phyloP scores from a whole-genome alignment of 1,140 invertebrate species.

The Anoplophora glabripennis region DNA sequence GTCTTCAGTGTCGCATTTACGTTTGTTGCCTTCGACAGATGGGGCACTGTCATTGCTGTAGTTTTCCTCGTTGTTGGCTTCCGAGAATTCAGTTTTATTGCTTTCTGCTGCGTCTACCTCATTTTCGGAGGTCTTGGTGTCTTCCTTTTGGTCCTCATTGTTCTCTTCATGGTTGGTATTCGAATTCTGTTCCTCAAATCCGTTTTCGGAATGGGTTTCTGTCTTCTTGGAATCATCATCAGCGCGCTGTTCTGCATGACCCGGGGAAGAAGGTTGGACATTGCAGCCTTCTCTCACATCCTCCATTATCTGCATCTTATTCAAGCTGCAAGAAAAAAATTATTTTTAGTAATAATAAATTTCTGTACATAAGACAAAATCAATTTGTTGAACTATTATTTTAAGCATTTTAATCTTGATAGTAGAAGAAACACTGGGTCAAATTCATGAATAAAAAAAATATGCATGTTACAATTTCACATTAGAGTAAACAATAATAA shows the following conservation, averaged over 20 bases:
- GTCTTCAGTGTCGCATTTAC: constrained; percentile 38
- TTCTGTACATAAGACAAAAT: not conserved
- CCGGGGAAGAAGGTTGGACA: constrained; percentile 44
- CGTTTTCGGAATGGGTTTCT: constrained; percentile 20
- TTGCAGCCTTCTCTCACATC: constrained; percentile 45
- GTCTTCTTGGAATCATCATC: constrained; percentile 18
- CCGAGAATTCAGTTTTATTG: constrained; percentile 13
- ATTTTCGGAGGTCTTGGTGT: not conserved
- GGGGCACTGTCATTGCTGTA: constrained; percentile 23
- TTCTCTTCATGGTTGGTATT: constrained; percentile 19
- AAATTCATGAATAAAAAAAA: too few relatives aligned
- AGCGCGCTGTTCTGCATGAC: constrained; percentile 43
- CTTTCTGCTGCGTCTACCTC: constrained; percentile 7
- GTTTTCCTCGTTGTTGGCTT: constrained; percentile 25
- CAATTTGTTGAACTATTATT: not conserved
- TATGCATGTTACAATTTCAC: too few relatives aligned
- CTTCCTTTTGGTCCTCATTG: constrained; percentile 6
- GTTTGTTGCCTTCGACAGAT: constrained; percentile 20
- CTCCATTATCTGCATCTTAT: constrained; percentile 51
- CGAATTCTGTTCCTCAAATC: constrained; percentile 11
- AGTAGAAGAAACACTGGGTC: too few relatives aligned
- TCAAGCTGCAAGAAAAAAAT: constrained; percentile 44
- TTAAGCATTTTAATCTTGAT: not conserved
- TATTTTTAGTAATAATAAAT: not conserved
- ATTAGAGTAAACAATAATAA: too few relatives aligned